Evolutionary conservation across 2,888 invertebrate species (phyloP), one percentile per base, ranked within the genome.

Genomic region (Monochamus alternatus): DNA sequence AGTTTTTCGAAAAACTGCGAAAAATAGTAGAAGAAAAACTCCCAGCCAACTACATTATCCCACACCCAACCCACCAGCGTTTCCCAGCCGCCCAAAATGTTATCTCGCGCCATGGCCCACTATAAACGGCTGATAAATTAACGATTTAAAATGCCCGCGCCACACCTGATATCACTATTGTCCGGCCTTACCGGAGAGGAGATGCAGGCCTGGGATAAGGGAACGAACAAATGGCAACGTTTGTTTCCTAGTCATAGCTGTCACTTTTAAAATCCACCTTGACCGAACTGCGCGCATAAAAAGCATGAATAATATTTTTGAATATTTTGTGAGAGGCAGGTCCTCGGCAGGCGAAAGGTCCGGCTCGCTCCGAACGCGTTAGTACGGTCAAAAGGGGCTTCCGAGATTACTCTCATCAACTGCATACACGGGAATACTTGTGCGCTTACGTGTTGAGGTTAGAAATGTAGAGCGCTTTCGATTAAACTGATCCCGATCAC

Each of bases 171-270:
- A 44, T 5, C 22, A 47, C 9, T 47, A 64, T 64, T 64, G 64
- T 64, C 64, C 47, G 10, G 38, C 12, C 47, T 22, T 64, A 64
- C 44, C 38, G 47, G 44, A 64, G 64, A 47, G 14, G 67, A 70
- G 75, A 78, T 75, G 75, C 74, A 71, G 74, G 78, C 63, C 59
- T 52, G 62, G 63, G 71, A 73, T 73, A 77, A 77, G 77, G 69
- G 77, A 63, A 66, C 74, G 71, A 78, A 78, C 78, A 78, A 78
- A 78, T 76, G 78, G 75, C 78, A 71, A 78, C 78, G 78, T 76
- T 78, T 75, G 75, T 78, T 78, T 78, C 76, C 78, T 78, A 78
- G 76, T 78, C 75, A 60, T 74, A 74, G 78, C 78, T 78, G 78
- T 78, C 76, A 78, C 78, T 78, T 78, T 75, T 73, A 76, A 77